These are phyloP conservation scores for Phyllotis vaccarum DNA, from an alignment of 2,797 vertebrate species.

Conservation along the genomic window DNA sequence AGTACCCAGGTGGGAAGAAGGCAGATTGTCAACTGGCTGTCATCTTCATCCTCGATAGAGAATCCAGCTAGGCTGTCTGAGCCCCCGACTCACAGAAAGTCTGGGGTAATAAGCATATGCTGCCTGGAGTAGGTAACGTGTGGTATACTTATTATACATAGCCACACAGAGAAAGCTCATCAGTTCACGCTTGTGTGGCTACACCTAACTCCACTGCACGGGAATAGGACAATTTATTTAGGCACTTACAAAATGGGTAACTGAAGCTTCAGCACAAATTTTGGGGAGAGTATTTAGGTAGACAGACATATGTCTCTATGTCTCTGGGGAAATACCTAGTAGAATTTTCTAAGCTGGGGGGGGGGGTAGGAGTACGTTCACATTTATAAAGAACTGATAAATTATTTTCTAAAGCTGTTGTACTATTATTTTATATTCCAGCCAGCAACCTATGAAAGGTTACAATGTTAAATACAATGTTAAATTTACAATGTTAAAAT, in stretches of 20 bases:
- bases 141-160: background rate
- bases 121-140: background rate
- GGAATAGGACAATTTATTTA: background rate
- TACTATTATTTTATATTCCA: background rate
- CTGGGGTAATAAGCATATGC: background rate
- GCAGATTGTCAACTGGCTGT: background rate
- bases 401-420: constrained; percentile 1
- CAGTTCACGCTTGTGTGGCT: background rate
- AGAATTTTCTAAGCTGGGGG: background rate
- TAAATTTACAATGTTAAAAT: constrained; percentile 27
- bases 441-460: background rate
- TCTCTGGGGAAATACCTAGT: background rate
- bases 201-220: background rate
- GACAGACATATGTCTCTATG: background rate
- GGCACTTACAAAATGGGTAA: background rate
- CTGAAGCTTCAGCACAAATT: background rate
- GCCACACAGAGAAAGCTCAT: background rate
- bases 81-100: background rate
- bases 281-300: background rate
- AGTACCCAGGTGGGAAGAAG: background rate
- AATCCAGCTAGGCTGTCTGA: background rate
- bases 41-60: background rate
- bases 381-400: constrained; percentile 18
- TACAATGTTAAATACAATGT: constrained; percentile 28
- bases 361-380: background rate